Evolutionary conservation across 2,888 invertebrate genomes (phyloP), one percentile per base, ranked within the genome.

Genomic region (Tryphoninae sp.): DNA sequence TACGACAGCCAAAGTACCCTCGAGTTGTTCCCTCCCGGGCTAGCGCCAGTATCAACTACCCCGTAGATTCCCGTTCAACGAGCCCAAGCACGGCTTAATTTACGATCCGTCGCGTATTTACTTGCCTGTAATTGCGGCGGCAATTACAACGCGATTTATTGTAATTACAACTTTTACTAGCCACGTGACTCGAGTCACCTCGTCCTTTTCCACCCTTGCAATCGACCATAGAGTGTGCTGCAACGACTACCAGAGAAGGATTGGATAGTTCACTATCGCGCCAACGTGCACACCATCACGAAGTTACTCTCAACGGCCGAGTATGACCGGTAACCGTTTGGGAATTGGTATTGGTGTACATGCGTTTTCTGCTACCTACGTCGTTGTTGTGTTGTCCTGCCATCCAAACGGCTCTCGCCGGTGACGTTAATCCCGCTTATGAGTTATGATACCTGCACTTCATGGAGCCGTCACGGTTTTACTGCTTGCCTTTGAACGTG

Each of bases 361-460:
- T 13, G 42, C 19, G n/a, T 19, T 19, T 55, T 3, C 55, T 9
- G 2, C 55, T 19, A 16, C 55, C 19, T n/a, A n/a, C 69, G 26
- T 6, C 26, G 75, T 77, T 74, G 71, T 79, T 69, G 23, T 42
- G 67, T 67, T 42, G 22, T 61, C 49, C 61, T 64, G 62, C 51
- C 64, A 81, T 16, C 71, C 73, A 72, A 67, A 51, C 67, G 67
- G 51, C 72, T 81, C 65, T 72, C 58, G 42, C 26, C 83, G 84
- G 84, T 84, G 88, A 88, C 89, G 88, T 89, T 89, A 88, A 89
- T 89, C 88, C 87, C 85, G 83, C 84, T 86, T 88, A 89, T 89
- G 89, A 89, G 86, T 89, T 88, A 89, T 86, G 88, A 86, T 77
- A 76, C 76, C 80, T 74, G 72, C 77, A 80, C 80, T 79, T 79